Evolutionary conservation across 1,140 invertebrate species (phyloP).

Genomic region (Amyelois transitella): DNA sequence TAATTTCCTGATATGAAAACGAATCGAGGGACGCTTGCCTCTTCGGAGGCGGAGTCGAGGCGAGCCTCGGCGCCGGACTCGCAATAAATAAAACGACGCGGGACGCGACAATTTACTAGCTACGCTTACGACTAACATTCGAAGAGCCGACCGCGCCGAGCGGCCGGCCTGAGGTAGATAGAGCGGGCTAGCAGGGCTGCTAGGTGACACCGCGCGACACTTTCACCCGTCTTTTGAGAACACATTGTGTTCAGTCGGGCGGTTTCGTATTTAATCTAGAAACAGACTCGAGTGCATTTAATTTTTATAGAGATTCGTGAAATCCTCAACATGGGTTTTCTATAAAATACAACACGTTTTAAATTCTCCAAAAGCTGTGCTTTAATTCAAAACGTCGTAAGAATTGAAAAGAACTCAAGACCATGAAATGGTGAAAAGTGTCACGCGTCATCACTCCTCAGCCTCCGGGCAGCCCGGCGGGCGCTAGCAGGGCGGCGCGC

Average conservation of each 20-base stretch:
- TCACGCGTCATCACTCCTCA: slow-evolving; percentile 4
- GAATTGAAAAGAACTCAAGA: too few species aligned
- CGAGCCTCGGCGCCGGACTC: neutral
- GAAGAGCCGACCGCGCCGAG: slow-evolving; percentile 45
- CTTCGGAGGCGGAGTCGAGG: neutral
- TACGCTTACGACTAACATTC: slow-evolving; percentile 67
- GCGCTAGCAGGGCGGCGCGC: slow-evolving; percentile 23
- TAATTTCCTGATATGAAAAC: slow-evolving; percentile 47
- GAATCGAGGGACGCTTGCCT: slow-evolving; percentile 14
- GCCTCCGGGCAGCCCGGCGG: slow-evolving; percentile 12
- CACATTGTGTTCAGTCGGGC: too few species aligned
- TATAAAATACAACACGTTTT: too few species aligned
- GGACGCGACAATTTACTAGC: slow-evolving; percentile 47
- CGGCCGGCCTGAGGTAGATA: slow-evolving; percentile 60
- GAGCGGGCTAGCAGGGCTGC: slow-evolving; percentile 4
- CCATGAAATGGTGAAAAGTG: too few species aligned
- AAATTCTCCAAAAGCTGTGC: too few species aligned
- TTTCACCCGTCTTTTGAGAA: neutral
- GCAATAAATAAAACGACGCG: slow-evolving; percentile 51
- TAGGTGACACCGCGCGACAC: slow-evolving; percentile 5
- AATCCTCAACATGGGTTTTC: too few species aligned
- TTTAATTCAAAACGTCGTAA: too few species aligned
- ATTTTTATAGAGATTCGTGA: too few species aligned
- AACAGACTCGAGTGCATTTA: neutral
- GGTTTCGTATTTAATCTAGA: neutral